Conservation (phyloP, 2,888 invertebrate genomes). For the Andrena fulva region DNA sequence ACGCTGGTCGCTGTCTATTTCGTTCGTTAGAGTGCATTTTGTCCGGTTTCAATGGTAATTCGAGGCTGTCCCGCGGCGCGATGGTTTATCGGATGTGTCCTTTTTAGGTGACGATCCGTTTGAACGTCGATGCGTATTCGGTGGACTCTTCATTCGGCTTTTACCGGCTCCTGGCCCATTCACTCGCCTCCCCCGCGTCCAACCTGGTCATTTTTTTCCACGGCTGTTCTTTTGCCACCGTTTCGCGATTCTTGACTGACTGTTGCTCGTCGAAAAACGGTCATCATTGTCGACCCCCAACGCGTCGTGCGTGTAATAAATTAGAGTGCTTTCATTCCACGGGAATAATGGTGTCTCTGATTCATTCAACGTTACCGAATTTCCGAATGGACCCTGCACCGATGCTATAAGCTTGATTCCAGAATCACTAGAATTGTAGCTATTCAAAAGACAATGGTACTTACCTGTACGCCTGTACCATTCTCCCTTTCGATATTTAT, state of each 20-base stretch:
- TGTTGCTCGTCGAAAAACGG: conserved; percentile 2
- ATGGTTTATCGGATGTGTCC: conserved; percentile 62
- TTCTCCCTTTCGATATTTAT: background rate
- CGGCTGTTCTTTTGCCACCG: conserved; percentile 37
- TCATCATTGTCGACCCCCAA: background rate
- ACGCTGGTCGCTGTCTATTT: conserved; percentile 50
- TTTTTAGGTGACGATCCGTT: conserved; percentile 62
- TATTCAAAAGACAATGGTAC: too few species aligned
- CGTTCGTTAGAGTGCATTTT: conserved; percentile 58
- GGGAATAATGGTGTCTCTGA: too few species aligned
- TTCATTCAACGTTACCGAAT: too few species aligned
- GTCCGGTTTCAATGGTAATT: conserved; percentile 60
- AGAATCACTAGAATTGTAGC: too few species aligned
- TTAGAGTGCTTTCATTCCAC: conserved; percentile 12
- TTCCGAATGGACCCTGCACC: background rate
- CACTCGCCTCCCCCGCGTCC: conserved; percentile 24
- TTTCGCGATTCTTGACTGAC: background rate
- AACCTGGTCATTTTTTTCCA: conserved; percentile 23
- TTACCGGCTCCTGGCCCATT: conserved; percentile 43
- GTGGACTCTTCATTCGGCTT: conserved; percentile 57
- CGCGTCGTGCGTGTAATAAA: conserved; percentile 26
- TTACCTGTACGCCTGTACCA: too few species aligned
- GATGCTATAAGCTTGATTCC: too few species aligned
- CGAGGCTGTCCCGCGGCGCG: conserved; percentile 48
- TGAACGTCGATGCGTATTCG: conserved; percentile 54